A percentile compares a stretch with the other conserved stretches of the same genome.
Conservation (phyloP, 2,888 invertebrate species). For the Diaperis boleti region DNA sequence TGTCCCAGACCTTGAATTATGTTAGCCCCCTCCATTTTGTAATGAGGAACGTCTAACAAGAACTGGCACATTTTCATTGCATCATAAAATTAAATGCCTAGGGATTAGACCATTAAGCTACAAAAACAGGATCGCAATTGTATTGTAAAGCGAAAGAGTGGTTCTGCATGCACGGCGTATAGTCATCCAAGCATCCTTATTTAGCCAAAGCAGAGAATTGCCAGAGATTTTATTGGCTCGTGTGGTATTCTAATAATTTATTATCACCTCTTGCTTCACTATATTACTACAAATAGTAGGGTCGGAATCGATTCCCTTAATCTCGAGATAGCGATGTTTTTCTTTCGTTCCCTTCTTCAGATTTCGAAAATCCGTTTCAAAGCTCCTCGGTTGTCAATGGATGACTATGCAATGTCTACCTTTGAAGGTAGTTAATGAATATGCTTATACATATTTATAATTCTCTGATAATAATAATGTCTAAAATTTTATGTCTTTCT, state of each 20-base stretch:
- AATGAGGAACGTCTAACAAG: constrained; percentile 30
- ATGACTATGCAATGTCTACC: constrained; percentile 26
- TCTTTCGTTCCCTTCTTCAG: constrained; percentile 2
- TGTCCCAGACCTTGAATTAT: constrained; percentile 25
- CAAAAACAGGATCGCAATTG: constrained; percentile 36
- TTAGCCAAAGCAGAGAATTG: constrained; percentile 36
- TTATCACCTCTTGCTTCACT: constrained; percentile 37
- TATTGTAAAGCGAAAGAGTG: constrained; percentile 32
- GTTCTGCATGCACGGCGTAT: constrained; percentile 31
- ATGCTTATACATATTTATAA: constrained; percentile 30
- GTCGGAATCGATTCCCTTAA: constrained; percentile 37
- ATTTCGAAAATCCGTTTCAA: not conserved
- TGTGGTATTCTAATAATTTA: constrained; percentile 40
- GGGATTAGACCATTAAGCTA: constrained; percentile 38
- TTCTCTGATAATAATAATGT: constrained; percentile 27
- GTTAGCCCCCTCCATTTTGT: constrained; percentile 1
- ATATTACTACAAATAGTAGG: constrained; percentile 36
- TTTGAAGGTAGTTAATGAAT: constrained; percentile 11
- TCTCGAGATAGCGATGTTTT: constrained; percentile 13
- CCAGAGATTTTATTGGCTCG: constrained; percentile 41
- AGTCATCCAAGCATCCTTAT: constrained; percentile 35
- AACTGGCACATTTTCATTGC: constrained; percentile 36
- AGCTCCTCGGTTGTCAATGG: constrained; percentile 3
- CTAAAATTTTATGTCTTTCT: constrained; percentile 18
- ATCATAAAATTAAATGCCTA: constrained; percentile 32